Conservation (phyloP, 2,888 invertebrate genomes). For the Leptinotarsa rubiginosa region DNA sequence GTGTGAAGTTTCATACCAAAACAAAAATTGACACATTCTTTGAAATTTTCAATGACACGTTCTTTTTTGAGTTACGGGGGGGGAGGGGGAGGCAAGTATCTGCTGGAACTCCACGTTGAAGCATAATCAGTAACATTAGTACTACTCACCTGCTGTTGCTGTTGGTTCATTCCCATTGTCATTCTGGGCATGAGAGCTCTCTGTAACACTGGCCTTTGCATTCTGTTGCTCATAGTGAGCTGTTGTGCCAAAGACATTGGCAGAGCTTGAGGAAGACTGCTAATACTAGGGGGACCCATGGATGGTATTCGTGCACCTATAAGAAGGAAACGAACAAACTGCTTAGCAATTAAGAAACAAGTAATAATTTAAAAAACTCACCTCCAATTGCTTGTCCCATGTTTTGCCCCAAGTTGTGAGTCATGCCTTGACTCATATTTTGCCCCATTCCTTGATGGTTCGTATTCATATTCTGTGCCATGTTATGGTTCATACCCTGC, state of each 20-base stretch:
- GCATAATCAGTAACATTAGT: neutral
- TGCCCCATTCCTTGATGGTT: slow-evolving; percentile 19
- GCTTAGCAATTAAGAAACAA: neutral
- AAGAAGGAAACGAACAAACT: neutral
- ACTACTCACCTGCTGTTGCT: slow-evolving; percentile 53
- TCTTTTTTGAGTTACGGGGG: too few relatives aligned
- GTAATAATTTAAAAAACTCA: slow-evolving; percentile 20
- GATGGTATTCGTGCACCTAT: slow-evolving; percentile 46
- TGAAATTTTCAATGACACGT: too few relatives aligned
- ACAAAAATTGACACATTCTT: too few relatives aligned
- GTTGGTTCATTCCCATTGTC: slow-evolving; percentile 55
- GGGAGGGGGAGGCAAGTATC: too few relatives aligned
- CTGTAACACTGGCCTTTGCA: slow-evolving; percentile 52
- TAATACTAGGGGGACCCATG: slow-evolving; percentile 53
- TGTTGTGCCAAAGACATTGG: slow-evolving; percentile 60
- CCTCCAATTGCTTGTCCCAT: slow-evolving; percentile 41
- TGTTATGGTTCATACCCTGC: slow-evolving; percentile 25
- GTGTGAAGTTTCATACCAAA: too few relatives aligned
- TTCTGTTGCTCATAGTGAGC: slow-evolving; percentile 51
- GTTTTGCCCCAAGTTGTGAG: slow-evolving; percentile 42
- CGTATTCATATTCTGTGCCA: slow-evolving; percentile 23
- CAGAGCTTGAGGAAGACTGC: slow-evolving; percentile 51
- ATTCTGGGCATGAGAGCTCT: slow-evolving; percentile 53
- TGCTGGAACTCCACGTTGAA: too few relatives aligned
- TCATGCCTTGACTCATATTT: slow-evolving; percentile 54